Evolutionary conservation across 2,797 vertebrate species (phyloP).

Genomic region (Sciaenops ocellatus): DNA sequence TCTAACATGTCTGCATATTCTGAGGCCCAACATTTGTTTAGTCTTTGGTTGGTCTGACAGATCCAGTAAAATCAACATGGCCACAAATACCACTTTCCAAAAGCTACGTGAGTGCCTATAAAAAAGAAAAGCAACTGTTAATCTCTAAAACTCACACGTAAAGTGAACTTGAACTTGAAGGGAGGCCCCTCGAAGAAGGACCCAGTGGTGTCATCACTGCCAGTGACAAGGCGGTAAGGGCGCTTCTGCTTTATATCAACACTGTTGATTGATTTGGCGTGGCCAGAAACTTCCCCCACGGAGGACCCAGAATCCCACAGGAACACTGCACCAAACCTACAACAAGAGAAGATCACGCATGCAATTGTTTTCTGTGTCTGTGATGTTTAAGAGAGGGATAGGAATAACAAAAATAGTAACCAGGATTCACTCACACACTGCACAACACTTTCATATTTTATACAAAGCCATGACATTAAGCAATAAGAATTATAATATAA

Average conservation of each 20-base stretch:
- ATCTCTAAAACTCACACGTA: slow-evolving; percentile 84
- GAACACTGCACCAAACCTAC: slow-evolving; percentile 94
- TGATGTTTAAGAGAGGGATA: neutral
- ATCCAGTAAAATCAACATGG: neutral
- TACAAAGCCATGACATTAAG: neutral
- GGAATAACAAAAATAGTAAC: neutral
- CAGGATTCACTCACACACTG: neutral
- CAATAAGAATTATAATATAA: neutral
- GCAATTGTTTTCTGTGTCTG: neutral
- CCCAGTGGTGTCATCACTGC: slow-evolving; percentile 90
- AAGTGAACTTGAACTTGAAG: slow-evolving; percentile 95
- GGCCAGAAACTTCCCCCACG: slow-evolving; percentile 92
- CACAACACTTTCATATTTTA: neutral
- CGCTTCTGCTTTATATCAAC: slow-evolving; percentile 94
- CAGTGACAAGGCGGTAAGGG: slow-evolving; percentile 91
- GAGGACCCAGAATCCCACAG: slow-evolving; percentile 96
- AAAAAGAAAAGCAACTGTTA: neutral
- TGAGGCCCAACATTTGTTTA: neutral
- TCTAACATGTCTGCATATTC: neutral
- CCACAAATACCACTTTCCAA: slow-evolving; percentile 2
- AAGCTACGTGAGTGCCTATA: neutral
- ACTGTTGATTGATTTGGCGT: slow-evolving; percentile 93
- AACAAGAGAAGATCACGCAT: slow-evolving; percentile 28
- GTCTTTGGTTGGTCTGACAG: neutral
- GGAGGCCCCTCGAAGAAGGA: slow-evolving; percentile 95